phyloP scores from a whole-genome alignment of 2,888 invertebrate species.

The Gerris lacustris region DNA sequence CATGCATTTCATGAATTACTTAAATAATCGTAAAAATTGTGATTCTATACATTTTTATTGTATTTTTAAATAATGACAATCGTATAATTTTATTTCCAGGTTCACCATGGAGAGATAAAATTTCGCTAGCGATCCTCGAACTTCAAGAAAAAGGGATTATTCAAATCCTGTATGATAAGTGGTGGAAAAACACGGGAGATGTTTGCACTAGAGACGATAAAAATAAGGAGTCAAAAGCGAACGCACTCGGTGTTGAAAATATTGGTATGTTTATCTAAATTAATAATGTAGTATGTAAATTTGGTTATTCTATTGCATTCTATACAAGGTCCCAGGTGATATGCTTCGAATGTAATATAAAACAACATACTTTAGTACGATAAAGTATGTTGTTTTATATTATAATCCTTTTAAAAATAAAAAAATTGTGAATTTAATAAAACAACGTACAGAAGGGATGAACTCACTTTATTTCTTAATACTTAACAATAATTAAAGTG shows the following conservation, averaged over 20 bases:
- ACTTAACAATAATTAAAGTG: too few species aligned
- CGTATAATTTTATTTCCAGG: constrained; percentile 36
- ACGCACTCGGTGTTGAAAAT: constrained; percentile 80
- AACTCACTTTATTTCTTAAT: too few species aligned
- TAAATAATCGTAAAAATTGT: too few species aligned
- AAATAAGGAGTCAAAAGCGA: constrained; percentile 84
- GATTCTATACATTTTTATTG: too few species aligned
- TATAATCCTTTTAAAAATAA: too few species aligned
- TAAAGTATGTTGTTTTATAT: too few species aligned
- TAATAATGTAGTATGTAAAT: not conserved
- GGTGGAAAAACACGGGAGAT: constrained; percentile 96
- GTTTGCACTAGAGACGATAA: constrained; percentile 77
- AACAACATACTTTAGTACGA: constrained; percentile 6
- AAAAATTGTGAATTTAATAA: too few species aligned
- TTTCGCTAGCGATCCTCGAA: constrained; percentile 86
- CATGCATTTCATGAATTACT: too few species aligned
- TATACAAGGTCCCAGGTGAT: not conserved
- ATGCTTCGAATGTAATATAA: not conserved
- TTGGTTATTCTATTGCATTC: not conserved
- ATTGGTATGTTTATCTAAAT: constrained; percentile 46
- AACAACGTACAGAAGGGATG: too few species aligned
- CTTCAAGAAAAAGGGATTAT: constrained; percentile 89
- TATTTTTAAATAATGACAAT: too few species aligned
- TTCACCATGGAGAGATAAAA: constrained; percentile 91
- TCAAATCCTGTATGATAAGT: constrained; percentile 87